Evolutionary conservation across 2,797 vertebrate species (phyloP).

Genomic region (Eurystomus glaucurus): DNA sequence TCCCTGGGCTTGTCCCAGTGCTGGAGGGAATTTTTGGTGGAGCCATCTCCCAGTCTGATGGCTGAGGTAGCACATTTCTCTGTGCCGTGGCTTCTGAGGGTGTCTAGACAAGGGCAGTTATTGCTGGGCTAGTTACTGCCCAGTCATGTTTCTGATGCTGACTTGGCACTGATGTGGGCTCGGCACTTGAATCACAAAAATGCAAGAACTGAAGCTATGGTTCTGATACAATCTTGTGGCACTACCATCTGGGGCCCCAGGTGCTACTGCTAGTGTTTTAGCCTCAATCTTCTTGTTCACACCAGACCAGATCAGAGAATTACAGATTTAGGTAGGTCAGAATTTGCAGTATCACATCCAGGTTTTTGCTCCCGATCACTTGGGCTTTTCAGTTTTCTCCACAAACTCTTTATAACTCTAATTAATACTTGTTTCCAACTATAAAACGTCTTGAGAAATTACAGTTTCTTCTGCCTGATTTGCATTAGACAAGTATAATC

Average conservation of each 20-base stretch:
- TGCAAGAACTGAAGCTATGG: neutral
- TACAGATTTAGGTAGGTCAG: neutral
- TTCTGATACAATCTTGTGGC: neutral
- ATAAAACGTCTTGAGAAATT: neutral
- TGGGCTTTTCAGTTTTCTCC: neutral
- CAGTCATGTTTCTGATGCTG: conserved; percentile 6
- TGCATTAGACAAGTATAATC: neutral
- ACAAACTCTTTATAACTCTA: neutral
- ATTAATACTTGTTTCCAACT: neutral
- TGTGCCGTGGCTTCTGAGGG: neutral
- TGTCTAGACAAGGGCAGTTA: conserved; percentile 42
- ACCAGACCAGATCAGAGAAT: neutral
- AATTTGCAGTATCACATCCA: neutral
- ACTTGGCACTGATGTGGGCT: conserved; percentile 29
- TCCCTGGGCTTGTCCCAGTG: neutral
- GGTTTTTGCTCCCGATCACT: neutral
- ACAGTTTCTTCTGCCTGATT: neutral
- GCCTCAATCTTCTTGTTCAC: neutral
- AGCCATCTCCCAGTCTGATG: neutral
- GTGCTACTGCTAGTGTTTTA: neutral
- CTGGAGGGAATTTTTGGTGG: conserved; percentile 1
- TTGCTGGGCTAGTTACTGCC: conserved; percentile 22
- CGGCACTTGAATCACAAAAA: conserved; percentile 32
- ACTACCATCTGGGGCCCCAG: neutral
- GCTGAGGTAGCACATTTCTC: conserved; percentile 32